Evolutionary conservation across 2,888 invertebrate genomes (phyloP).

Genomic region (Trichopoda pennipes): DNA sequence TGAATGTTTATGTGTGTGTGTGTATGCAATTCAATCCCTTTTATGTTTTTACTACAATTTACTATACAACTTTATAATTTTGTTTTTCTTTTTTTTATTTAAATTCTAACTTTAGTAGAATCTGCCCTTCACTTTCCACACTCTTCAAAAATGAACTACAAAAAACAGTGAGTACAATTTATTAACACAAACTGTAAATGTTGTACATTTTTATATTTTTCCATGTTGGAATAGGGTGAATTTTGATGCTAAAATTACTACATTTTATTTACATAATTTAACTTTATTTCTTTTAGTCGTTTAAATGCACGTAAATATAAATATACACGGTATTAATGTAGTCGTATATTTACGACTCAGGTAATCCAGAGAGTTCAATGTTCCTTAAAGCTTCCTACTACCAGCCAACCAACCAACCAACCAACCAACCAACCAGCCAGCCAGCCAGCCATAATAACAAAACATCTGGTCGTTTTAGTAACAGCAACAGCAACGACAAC

Average conservation of each 20-base stretch:
- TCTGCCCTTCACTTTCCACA: constrained; percentile 28
- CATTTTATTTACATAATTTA: constrained; percentile 3
- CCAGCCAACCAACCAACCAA: constrained; percentile 33
- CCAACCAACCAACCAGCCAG: too few species aligned
- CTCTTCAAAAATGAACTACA: neutral
- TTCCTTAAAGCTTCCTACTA: constrained; percentile 61
- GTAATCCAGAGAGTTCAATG: constrained; percentile 66
- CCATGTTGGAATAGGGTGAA: constrained; percentile 24
- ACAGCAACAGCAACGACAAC: constrained; percentile 29
- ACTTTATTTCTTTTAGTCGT: constrained; percentile 2
- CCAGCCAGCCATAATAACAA: constrained; percentile 5
- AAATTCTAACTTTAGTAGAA: constrained; percentile 16
- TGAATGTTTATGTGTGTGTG: neutral
- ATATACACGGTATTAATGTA: constrained; percentile 10
- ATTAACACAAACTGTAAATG: constrained; percentile 16
- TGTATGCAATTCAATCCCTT: neutral
- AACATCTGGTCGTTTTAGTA: constrained; percentile 53
- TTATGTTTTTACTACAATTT: constrained; percentile 50
- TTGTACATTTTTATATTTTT: constrained; percentile 33
- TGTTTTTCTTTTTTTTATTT: too few species aligned
- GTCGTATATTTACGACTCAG: constrained; percentile 44
- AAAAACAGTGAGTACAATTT: neutral
- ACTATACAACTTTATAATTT: constrained; percentile 39
- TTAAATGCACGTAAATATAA: constrained; percentile 18
- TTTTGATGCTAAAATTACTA: constrained; percentile 33